Percentiles rank a stretch among this genome's conserved stretches.
Evolutionary conservation across 2,113 vertebrate species (phyloP).

Genomic region (Triplophysa tibetana): DNA sequence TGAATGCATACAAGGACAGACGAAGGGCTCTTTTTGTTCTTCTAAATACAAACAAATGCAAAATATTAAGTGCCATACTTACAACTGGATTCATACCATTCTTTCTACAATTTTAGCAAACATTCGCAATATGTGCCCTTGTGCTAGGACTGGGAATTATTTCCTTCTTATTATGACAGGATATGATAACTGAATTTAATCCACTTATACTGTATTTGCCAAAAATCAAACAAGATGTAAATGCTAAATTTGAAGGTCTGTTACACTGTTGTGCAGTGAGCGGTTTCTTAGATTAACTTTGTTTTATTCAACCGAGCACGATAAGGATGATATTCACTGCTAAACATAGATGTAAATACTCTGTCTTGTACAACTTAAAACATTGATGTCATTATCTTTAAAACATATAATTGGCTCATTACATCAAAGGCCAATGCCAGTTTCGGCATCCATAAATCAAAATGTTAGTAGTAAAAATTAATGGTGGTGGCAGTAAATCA

Average conservation of each 20-base stretch:
- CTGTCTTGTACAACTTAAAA: conserved; percentile 15
- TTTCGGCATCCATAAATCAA: conserved; percentile 52
- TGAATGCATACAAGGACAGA: conserved; percentile 49
- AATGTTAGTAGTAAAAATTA: conserved; percentile 52
- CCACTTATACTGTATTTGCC: background rate
- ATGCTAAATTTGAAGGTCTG: background rate
- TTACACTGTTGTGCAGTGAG: conserved; percentile 9
- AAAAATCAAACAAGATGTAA: background rate
- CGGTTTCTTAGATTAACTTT: conserved; percentile 17
- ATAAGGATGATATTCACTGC: conserved; percentile 5
- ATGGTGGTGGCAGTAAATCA: conserved; percentile 54
- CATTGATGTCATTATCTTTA: conserved; percentile 31
- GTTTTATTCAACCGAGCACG: conserved; percentile 19
- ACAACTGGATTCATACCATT: background rate
- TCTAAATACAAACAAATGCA: conserved; percentile 48
- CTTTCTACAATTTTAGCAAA: background rate
- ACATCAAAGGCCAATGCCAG: conserved; percentile 39
- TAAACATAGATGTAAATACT: conserved; percentile 28
- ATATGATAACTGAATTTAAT: background rate
- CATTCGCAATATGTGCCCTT: background rate
- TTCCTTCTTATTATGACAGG: background rate
- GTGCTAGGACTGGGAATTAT: background rate
- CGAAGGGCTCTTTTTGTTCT: conserved; percentile 41
- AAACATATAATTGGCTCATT: conserved; percentile 39
- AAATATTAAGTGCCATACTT: background rate